Evolutionary conservation across 2,113 vertebrate species (phyloP).

Genomic region (Corythaixoides concolor): DNA sequence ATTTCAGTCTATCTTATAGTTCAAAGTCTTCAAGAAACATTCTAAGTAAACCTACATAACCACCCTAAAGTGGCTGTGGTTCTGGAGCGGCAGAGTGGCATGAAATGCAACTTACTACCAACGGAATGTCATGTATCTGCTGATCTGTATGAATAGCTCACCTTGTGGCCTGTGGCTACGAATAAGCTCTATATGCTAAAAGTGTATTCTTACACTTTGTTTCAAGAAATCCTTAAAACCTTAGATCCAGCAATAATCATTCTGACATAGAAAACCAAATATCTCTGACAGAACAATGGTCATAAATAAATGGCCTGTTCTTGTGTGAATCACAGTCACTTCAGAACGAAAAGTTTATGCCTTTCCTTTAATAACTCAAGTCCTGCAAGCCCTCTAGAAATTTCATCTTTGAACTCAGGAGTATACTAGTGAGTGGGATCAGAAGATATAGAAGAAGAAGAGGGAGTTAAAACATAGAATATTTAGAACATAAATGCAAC

Average conservation of each 20-base stretch:
- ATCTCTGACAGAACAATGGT: background rate
- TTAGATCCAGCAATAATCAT: background rate
- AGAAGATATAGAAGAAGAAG: background rate
- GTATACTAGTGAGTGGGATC: background rate
- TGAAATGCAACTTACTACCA: background rate
- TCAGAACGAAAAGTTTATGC: background rate
- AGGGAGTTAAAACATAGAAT: background rate
- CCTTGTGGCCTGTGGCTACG: background rate
- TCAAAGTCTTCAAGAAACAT: background rate
- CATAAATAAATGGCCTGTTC: background rate
- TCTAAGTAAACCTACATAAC: background rate
- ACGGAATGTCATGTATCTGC: background rate
- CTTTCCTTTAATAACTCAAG: background rate
- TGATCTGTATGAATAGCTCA: background rate
- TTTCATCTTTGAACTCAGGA: background rate
- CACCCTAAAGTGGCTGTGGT: background rate
- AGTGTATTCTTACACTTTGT: background rate
- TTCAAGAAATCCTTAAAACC: background rate
- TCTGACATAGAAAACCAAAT: background rate
- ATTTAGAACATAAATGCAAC: background rate
- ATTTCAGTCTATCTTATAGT: background rate
- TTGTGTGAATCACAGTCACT: background rate
- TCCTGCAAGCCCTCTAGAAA: background rate
- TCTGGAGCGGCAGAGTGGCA: background rate
- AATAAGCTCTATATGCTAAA: background rate